Evolutionary conservation across 2,888 invertebrate genomes (phyloP), one percentile per base, ranked within the genome.

Genomic region (Ennomos quercinarius): DNA sequence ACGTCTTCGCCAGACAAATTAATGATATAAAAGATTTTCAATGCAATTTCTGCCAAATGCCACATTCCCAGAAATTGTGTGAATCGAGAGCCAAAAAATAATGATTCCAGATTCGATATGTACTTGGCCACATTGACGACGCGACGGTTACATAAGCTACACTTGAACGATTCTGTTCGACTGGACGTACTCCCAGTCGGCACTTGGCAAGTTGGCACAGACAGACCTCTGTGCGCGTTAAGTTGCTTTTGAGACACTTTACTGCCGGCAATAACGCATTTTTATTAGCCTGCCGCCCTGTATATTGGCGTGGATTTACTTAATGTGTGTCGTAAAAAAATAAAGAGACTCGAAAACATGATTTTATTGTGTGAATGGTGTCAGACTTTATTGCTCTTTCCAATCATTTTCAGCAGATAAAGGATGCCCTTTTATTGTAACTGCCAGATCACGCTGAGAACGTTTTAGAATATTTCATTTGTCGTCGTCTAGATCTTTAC

Each of bases 61-160:
- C 17, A 42, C 13, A 42, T 3, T 8, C 39, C 10, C 42, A 12
- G 0, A 42, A 42, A 9, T 17, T 10, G 11, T 45, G 57, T 53
- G 44, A 48, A 63, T 49, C 41, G 50, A 34, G 44, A 57, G 52
- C 57, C 55, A 54, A 63, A 66, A 58, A 61, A 51, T 50, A 49
- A 39, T 34, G 9, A 8, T 27, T 48, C 56, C 45, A 44, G 45
- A 37, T 17, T n/a, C n/a, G n/a, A n/a, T 9, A n/a, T 13, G 49
- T 40, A 62, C 46, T 56, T 59, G 41, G 43, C 51, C 57, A 41
- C 39, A 48, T 6, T 61, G 58, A 58, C 53, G 43, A 34, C 55
- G 59, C 47, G 43, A 36, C 46, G 51, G 38, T 50, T 51, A 51
- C 35, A 27, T 43, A 41, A 52, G 34, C 12, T 27, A 27, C 27